Evolutionary conservation across 2,797 vertebrate species (phyloP), one percentile per base, ranked within the genome.

Genomic region (Euphonia xanthogaster): DNA sequence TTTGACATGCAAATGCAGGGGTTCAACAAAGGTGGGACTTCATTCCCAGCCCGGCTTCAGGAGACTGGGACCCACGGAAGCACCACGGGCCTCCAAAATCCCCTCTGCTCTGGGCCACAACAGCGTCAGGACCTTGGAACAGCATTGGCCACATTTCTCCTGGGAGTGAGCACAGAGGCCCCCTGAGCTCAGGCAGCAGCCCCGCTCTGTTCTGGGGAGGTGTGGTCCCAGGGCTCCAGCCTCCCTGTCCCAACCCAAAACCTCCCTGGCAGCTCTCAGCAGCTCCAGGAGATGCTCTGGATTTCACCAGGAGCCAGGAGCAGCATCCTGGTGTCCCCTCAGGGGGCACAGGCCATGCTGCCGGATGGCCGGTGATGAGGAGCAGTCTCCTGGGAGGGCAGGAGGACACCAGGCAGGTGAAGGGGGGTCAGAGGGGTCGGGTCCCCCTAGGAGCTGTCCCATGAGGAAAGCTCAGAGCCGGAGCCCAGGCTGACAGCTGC

Each of bases 321-420:
- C 57, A 79, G 4, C 27, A 17, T 12, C 15, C 27, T 1, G 2
- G n/a, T 19, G 16, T 45, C 7, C 39, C 55, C 14, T 6, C 9
- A 12, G 35, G 8, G 40, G 6, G 5, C 19, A 53, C 8, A 20
- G 58, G 37, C 24, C 50, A 21, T 0, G 0, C 25, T 66, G 39
- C 12, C 28, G 10, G 55, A 12, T 3, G 23, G 20, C 31, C 65
- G n/a, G 12, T 1, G 3, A 28, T 24, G 50, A 74, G 10, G 10
- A 74, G 17, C 14, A 14, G 19, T 30, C n/a, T 79, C 54, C 28
- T 20, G 14, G 23, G 53, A 61, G 23, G 25, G 17, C 54, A 82
- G 51, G 39, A 70, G 19, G 51, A 58, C 48, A 55, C 18, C 24
- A 6, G 44, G 60, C 27, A 53, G 42, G 30, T 10, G 60, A 48